phyloP scores from a whole-genome alignment of 2,888 invertebrate species.

The Apomyelois bistriatella region DNA sequence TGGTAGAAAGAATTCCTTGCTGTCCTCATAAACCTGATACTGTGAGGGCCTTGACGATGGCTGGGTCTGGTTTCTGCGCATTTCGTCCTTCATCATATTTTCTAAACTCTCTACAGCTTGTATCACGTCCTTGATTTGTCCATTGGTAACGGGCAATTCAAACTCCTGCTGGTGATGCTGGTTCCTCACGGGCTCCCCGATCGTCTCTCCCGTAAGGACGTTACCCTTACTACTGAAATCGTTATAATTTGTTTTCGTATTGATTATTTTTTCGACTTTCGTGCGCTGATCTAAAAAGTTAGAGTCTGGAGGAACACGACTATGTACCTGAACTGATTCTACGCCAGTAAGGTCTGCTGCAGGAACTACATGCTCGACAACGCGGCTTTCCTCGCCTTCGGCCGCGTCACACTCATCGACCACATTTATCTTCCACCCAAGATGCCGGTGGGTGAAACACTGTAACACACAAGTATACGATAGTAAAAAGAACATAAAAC shows the following conservation, averaged over 20 bases:
- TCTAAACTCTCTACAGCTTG: constrained; percentile 66
- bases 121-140: constrained; percentile 68
- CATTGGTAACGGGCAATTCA: constrained; percentile 66
- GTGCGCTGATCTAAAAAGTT: constrained; percentile 70
- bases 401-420: constrained; percentile 87
- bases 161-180: constrained; percentile 53
- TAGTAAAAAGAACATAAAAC: constrained; percentile 8
- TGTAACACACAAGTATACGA: constrained; percentile 61
- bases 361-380: constrained; percentile 60
- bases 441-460: constrained; percentile 95
- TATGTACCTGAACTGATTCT: constrained; percentile 83
- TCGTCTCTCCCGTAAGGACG: constrained; percentile 52
- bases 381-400: constrained; percentile 76
- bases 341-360: constrained; percentile 58
- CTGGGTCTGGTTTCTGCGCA: constrained; percentile 41
- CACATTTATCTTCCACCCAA: constrained; percentile 97
- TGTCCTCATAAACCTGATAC: constrained; percentile 62
- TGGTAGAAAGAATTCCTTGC: constrained; percentile 48
- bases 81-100: constrained; percentile 52
- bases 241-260: constrained; percentile 72
- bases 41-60: constrained; percentile 31
- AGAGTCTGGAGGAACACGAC: constrained; percentile 81
- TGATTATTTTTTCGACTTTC: constrained; percentile 68
- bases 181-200: constrained; percentile 32
- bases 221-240: constrained; percentile 70